Base-by-base conservation (phyloP, 1,140 invertebrate genomes). In the Lepidurus apus region DNA sequence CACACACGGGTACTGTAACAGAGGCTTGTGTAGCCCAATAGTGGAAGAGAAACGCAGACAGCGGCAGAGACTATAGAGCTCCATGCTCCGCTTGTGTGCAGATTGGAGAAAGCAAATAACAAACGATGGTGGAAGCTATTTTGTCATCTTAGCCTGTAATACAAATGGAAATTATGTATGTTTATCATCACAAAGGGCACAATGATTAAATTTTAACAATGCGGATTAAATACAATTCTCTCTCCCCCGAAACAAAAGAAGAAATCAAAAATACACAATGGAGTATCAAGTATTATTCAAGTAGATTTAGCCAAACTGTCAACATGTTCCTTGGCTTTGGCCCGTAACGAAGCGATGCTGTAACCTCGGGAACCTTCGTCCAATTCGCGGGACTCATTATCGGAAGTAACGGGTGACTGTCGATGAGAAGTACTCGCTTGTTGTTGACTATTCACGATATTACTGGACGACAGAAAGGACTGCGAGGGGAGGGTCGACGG, bases 61-160 rank as follows among this genome's bases (percentile, higher is more conserved):
- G 53, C 53, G 13, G 9, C 53, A 17, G 21, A 0, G 21, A 65
- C 6, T 13, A 65, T 1, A 65, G 17, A 65, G 21, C 53, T 21
- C 53, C 53, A 65, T 65, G 17, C 53, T 65, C 53, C 53, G 53
- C 6, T 21, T 65, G 53, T 65, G 53, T 65, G 21, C 53, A 65
- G n/a, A 65, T 65, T 17, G 53, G 53, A 65, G 17, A 65, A 65
- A 65, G 53, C 53, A 65, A 65, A 65, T 65, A 65, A 65, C 53
- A 21, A 65, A 65, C 53, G 53, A 65, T 21, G 13, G 4, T 65
- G n/a, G 53, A 65, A 65, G 21, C 53, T 6, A 65, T 65, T 47
- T 65, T 65, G 53, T 65, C 21, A 65, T 65, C 21, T 65, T 21
- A 9, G 53, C 53, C 21, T 13, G 53, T 21, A 65, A 65, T 65